Base-by-base conservation (phyloP, 2,797 vertebrate genomes). In the Ctenopoma kingsleyae region DNA sequence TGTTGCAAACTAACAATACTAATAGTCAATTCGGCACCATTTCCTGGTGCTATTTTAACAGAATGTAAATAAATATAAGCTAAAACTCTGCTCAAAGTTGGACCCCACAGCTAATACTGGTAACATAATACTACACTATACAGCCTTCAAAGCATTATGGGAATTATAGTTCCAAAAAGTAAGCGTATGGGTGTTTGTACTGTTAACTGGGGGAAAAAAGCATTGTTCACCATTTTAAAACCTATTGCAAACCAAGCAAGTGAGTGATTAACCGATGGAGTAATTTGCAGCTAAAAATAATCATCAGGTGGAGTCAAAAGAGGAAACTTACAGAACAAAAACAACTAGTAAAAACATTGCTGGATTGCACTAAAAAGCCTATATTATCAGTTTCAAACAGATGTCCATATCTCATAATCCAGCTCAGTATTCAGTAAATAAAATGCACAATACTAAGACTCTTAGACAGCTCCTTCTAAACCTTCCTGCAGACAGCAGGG, bases 371-470 rank as follows among this genome's bases (percentile, higher is more conserved):
- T 1, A 0, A 2, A 64, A 81, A 53, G 8, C 10, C 2, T 1
- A 55, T 27, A 36, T 30, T 23, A 47, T 53, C 27, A 52, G 25
- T 43, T 32, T 35, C 35, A 16, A 79, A 71, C 52, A 43, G 43
- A 51, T 60, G 32, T 19, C 23, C 23, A 49, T 13, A 2, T 73
- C 23, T 35, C 32, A 56, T 58, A 50, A 40, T 40, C 15, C 27
- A 58, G 40, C 50, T 60, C 19, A 15, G 57, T 8, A 41, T 43
- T 40, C 9, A 13, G 2, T 19, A 15, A 40, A 40, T 50, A 15
- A 60, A 48, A 48, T 50, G 11, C 10, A 17, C 10, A 48, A 23
- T 11, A 57, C 35, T 17, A 44, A n/a, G 1, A 41, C 30, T 35
- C 8, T 17, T 5, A 58, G 23, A 47, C 46, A 49, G 22, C 71